These are phyloP conservation scores for Lepidurus couesii DNA, from an alignment of 1,140 invertebrate genomes.

Conservation along the genomic window DNA sequence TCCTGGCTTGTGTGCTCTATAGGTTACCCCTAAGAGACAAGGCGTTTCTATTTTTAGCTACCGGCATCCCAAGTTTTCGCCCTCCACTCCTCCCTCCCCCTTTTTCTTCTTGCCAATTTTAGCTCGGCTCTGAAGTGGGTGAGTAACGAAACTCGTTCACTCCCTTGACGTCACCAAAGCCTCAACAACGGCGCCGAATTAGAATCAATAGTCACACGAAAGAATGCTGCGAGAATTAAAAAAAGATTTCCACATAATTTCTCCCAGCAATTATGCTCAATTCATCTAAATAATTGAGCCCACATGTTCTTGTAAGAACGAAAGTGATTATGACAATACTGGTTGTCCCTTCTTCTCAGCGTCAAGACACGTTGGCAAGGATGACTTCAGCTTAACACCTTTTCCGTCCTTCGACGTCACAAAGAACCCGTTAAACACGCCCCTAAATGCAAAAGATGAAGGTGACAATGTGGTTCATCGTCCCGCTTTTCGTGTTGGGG, in stretches of 20 bases:
- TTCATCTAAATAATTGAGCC: too few species aligned
- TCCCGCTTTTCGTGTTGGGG: background rate
- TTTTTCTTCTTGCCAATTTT: background rate
- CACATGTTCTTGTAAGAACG: too few species aligned
- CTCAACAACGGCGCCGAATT: slow-evolving; percentile 4
- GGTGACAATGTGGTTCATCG: slow-evolving; percentile 14
- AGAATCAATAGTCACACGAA: background rate
- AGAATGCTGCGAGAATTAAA: background rate
- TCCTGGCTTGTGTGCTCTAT: background rate
- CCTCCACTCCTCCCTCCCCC: background rate
- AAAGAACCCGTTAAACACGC: background rate
- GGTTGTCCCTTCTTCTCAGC: too few species aligned
- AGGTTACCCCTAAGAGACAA: background rate
- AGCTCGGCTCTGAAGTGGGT: background rate
- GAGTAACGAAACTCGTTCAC: background rate
- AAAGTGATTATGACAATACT: too few species aligned
- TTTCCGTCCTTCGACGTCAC: background rate
- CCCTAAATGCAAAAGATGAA: background rate
- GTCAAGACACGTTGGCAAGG: background rate
- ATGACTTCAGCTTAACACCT: background rate
- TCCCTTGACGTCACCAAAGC: background rate
- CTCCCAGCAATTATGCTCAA: too few species aligned
- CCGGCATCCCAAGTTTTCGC: slow-evolving; percentile 1
- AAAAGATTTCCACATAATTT: too few species aligned
- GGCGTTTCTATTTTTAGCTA: slow-evolving; percentile 3